These are phyloP conservation scores for Oenanthe melanoleuca DNA, from an alignment of 2,113 vertebrate genomes.

Conservation along the genomic window DNA sequence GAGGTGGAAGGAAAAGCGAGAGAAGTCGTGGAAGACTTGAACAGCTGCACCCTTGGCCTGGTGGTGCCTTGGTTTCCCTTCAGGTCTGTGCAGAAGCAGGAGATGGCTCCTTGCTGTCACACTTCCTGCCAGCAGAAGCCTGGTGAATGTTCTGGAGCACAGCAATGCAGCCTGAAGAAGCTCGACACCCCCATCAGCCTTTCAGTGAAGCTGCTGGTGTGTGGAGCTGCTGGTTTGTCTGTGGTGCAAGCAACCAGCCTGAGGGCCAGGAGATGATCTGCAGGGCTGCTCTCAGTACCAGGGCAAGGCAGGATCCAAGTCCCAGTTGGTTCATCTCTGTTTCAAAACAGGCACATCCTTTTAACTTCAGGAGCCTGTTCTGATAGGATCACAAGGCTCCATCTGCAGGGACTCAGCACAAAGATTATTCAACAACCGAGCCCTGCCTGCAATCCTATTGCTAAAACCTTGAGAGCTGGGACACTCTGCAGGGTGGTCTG, in stretches of 20 bases:
- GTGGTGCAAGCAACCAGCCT: not conserved
- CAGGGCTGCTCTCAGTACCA: not conserved
- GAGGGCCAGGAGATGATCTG: not conserved
- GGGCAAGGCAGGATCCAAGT: accelerated
- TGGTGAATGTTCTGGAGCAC: no score
- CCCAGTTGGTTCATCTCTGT: not conserved
- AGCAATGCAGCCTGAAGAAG: no score
- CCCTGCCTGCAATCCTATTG: not conserved
- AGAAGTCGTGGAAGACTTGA: not conserved
- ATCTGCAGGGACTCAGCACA: not conserved
- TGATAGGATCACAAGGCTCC: accelerated
- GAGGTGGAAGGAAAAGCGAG: not conserved
- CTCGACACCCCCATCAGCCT: no score
- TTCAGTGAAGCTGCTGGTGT: no score
- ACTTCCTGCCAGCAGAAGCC: no score
- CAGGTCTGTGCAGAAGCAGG: not conserved
- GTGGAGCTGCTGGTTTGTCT: not conserved
- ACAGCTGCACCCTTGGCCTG: not conserved
- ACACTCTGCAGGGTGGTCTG: not conserved
- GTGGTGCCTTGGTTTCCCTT: not conserved
- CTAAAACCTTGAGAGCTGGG: not conserved
- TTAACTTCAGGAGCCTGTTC: not conserved
- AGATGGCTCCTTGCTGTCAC: no score
- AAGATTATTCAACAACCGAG: not conserved
- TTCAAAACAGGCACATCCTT: not conserved